A percentile compares a stretch with the other conserved stretches of the same genome.
Evolutionary conservation across 2,797 vertebrate species (phyloP).

Genomic region (Erethizon dorsatum): DNA sequence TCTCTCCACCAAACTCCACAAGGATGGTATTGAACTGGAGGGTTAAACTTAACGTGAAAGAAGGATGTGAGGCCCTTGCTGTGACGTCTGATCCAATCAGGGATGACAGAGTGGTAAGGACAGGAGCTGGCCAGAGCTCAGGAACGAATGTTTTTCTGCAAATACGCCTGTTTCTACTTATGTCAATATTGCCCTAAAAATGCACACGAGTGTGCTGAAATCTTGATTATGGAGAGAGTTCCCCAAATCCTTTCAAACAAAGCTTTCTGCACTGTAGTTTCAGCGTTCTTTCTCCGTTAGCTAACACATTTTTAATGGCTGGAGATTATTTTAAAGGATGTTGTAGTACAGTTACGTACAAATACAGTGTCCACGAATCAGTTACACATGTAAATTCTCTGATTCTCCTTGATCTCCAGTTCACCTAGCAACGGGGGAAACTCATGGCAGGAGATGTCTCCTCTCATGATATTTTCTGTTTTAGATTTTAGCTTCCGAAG

Average conservation of each 20-base stretch:
- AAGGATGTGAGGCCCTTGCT: constrained; percentile 58
- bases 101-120: constrained; percentile 73
- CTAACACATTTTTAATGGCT: neutral
- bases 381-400: neutral
- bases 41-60: constrained; percentile 65
- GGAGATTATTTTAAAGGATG: constrained; percentile 15
- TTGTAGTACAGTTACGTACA: neutral
- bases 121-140: constrained; percentile 78
- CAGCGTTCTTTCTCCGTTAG: constrained; percentile 30
- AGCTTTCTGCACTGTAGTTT: constrained; percentile 1
- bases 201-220: constrained; percentile 60
- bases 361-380: neutral
- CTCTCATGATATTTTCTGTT: neutral
- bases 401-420: neutral
- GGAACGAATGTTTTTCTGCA: constrained; percentile 70
- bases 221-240: constrained; percentile 63
- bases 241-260: constrained; percentile 59
- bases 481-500: neutral
- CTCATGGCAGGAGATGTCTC: neutral
- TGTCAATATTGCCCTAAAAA: constrained; percentile 72
- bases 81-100: constrained; percentile 72
- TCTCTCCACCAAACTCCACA: constrained; percentile 35
- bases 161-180: constrained; percentile 73
- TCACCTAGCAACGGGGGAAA: neutral
- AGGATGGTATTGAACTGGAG: constrained; percentile 71